These are phyloP conservation scores for Troides oblongomaculatus DNA, from an alignment of 2,888 invertebrate species.

Conservation along the genomic window DNA sequence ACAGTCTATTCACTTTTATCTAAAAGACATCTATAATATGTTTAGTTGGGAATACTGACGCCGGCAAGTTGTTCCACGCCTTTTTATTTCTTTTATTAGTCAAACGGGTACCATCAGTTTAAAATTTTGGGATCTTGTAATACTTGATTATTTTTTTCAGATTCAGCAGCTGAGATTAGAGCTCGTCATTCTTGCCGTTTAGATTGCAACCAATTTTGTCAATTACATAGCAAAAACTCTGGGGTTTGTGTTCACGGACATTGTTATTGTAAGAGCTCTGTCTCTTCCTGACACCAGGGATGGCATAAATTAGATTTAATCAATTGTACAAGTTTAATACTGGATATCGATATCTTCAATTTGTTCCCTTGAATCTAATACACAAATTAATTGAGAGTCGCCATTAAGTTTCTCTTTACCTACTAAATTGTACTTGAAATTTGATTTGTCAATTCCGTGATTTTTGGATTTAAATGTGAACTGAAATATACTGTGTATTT, in stretches of 20 bases:
- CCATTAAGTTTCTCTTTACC: neutral
- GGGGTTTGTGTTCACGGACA: slow-evolving; percentile 41
- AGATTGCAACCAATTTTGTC: slow-evolving; percentile 44
- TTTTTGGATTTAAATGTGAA: neutral
- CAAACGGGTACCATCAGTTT: too few relatives aligned
- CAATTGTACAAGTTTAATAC: neutral
- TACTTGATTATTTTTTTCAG: slow-evolving; percentile 33
- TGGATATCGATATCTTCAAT: neutral
- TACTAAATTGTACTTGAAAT: neutral
- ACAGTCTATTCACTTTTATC: too few relatives aligned
- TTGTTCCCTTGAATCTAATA: neutral
- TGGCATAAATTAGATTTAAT: neutral
- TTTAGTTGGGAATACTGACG: too few relatives aligned
- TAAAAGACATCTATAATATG: too few relatives aligned
- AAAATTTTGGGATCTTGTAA: neutral
- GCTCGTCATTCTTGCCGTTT: slow-evolving; percentile 34
- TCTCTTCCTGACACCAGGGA: slow-evolving; percentile 2
- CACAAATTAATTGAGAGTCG: neutral
- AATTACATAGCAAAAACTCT: slow-evolving; percentile 38
- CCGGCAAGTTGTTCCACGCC: too few relatives aligned
- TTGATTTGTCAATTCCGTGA: neutral
- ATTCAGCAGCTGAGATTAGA: slow-evolving; percentile 33
- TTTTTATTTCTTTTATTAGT: too few relatives aligned
- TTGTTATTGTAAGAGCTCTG: slow-evolving; percentile 34
- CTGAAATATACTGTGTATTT: neutral